Conservation (phyloP, 2,888 invertebrate species). For the Sialis fuliginosa region DNA sequence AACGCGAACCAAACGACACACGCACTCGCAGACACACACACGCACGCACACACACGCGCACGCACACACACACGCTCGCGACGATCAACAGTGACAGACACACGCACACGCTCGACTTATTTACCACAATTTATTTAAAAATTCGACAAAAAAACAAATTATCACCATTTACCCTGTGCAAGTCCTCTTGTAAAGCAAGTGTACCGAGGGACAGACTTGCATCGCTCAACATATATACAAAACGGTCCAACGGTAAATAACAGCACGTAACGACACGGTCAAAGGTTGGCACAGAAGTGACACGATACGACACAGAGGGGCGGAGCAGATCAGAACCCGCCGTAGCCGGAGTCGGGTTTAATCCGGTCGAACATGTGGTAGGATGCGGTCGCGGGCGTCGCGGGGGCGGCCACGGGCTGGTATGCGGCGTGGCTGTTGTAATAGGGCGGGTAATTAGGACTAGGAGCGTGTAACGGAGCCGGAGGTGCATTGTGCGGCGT, state of each 20-base stretch:
- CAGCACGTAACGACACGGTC: background rate
- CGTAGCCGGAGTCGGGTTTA: slow-evolving; percentile 32
- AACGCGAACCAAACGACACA: background rate
- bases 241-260: background rate
- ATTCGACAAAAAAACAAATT: slow-evolving; percentile 8
- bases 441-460: slow-evolving; percentile 48
- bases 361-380: slow-evolving; percentile 29
- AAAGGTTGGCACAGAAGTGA: background rate
- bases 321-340: slow-evolving; percentile 32
- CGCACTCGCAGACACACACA: background rate
- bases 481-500: slow-evolving; percentile 24
- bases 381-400: slow-evolving; percentile 20
- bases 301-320: slow-evolving; percentile 25
- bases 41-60: background rate
- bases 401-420: slow-evolving; percentile 19
- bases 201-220: slow-evolving; percentile 7
- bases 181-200: slow-evolving; percentile 30
- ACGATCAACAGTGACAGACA: background rate
- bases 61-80: background rate
- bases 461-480: slow-evolving; percentile 45
- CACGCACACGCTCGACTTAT: slow-evolving; percentile 19
- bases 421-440: slow-evolving; percentile 28
- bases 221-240: background rate
- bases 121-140: slow-evolving; percentile 18
- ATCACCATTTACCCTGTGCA: slow-evolving; percentile 34